Conservation (phyloP, 2,888 invertebrate genomes). For the Caenorhabditis wallacei region DNA sequence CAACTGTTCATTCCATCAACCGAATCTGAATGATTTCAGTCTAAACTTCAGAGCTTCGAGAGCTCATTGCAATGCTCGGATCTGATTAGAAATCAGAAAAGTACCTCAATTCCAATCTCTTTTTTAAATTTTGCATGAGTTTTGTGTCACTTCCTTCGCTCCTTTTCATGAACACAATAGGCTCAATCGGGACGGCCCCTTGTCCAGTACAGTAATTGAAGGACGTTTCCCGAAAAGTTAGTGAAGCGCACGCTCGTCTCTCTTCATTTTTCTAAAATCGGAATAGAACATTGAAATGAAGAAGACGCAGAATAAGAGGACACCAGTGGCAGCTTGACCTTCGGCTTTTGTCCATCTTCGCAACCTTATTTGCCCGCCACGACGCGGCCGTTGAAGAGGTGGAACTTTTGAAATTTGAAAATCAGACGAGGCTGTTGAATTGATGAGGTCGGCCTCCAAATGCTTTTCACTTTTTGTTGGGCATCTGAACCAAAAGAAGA, state of each 20-base stretch:
- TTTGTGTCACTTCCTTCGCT: no score
- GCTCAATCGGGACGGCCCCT: constrained; percentile 36
- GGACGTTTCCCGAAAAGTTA: constrained; percentile 60
- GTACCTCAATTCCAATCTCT: no score
- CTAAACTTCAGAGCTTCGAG: neutral
- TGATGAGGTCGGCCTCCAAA: constrained; percentile 37
- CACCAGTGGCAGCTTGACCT: constrained; percentile 62
- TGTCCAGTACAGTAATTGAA: constrained; percentile 55
- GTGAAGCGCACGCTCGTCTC: constrained; percentile 54
- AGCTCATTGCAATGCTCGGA: neutral
- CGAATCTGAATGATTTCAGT: no score
- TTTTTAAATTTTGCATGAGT: neutral
- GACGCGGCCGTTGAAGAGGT: constrained; percentile 1
- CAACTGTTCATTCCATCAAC: no score
- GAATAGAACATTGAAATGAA: constrained; percentile 12
- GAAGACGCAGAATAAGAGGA: constrained; percentile 1
- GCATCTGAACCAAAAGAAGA: constrained; percentile 22
- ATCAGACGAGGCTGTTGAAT: constrained; percentile 17
- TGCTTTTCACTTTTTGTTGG: constrained; percentile 20
- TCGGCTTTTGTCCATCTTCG: constrained; percentile 63
- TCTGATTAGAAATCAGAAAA: no score
- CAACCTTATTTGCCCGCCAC: constrained; percentile 32
- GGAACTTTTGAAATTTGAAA: constrained; percentile 48
- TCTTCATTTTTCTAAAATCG: constrained; percentile 20
- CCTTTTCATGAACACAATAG: constrained; percentile 22